Evolutionary conservation across 1,140 invertebrate genomes (phyloP), one percentile per base, ranked within the genome.

Genomic region (Pinna nobilis): DNA sequence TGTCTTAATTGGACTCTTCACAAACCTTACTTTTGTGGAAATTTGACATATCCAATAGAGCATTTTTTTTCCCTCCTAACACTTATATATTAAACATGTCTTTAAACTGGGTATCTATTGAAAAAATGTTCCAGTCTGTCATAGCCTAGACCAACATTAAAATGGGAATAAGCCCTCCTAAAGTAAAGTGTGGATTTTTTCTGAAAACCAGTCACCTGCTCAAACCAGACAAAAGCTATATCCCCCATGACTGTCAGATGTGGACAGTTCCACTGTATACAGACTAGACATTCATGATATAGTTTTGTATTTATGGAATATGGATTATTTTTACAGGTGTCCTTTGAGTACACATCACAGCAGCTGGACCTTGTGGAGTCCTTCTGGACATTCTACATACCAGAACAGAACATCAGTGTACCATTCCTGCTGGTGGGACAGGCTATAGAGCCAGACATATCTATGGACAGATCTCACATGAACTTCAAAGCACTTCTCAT

Each of bases 351-450:
- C 74, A 74, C 65, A 3, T 83, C 89, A 9, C 73, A 60, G 59
- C 65, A 82, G 69, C 74, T 87, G 28, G 87, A 84, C 47, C 65
- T 87, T 7, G 78, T 84, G 6, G 89, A 90, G 72, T 89, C 84
- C 0, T 88, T 89, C 81, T 90, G 88, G 88, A 74, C 68, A 39
- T 89, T 89, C 77, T 60, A 63, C 18, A 88, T 90, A 32, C 87
- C 88, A 9, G 81, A 84, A 23, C 82, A 87, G 61, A 82, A 86
- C 69, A 87, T 89, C 66, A 76, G 70, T 6, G 75, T 89, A n/a
- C 88, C 88, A 18, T 89, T 90, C 80, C 63, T 90, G n/a, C 51
- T 89, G 50, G 88, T 89, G 11, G 88, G 88, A 28, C 71, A 86
- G 57, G 81, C 84, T 0, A 74, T 63, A 7, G 89, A 90, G 59